These are phyloP conservation scores for Cheiracanthium punctorium DNA, from an alignment of 2,888 invertebrate species.

Conservation along the genomic window DNA sequence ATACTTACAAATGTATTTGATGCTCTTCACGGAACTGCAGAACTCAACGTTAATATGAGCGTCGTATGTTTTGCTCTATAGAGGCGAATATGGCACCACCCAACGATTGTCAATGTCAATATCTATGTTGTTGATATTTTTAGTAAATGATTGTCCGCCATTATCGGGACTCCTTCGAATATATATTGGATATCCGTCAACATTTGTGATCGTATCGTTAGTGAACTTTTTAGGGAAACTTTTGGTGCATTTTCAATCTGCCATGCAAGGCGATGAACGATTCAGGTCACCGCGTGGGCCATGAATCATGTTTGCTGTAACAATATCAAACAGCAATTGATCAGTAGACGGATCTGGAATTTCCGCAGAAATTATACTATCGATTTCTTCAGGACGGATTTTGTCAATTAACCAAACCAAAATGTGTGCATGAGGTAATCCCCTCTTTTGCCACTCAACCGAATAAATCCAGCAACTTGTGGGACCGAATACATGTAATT, in stretches of 20 bases:
- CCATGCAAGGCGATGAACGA: conserved; percentile 29
- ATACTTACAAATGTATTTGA: conserved; percentile 31
- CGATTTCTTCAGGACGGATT: background rate
- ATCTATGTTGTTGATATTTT: conserved; percentile 16
- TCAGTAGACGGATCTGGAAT: background rate
- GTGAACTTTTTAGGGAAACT: conserved; percentile 20
- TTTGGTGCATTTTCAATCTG: conserved; percentile 40
- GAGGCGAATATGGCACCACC: conserved; percentile 17
- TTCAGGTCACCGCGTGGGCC: conserved; percentile 23
- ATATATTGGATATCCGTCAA: conserved; percentile 41
- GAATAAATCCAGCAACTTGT: conserved; percentile 71
- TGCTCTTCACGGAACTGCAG: conserved; percentile 32
- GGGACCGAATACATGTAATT: conserved; percentile 72
- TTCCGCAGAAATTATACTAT: background rate
- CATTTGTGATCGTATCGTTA: conserved; percentile 28
- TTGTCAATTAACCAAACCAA: background rate
- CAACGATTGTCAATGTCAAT: conserved; percentile 18
- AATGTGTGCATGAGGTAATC: conserved; percentile 74
- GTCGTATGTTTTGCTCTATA: conserved; percentile 15
- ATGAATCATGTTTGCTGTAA: conserved; percentile 8
- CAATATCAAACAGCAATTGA: background rate
- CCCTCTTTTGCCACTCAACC: conserved; percentile 74
- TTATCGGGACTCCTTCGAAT: conserved; percentile 32
- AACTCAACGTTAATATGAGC: conserved; percentile 29
- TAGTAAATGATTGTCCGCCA: conserved; percentile 29